Percentiles rank a stretch among this genome's conserved stretches.
Conservation (phyloP, 2,888 invertebrate genomes). For the Synergus itoensis region DNA sequence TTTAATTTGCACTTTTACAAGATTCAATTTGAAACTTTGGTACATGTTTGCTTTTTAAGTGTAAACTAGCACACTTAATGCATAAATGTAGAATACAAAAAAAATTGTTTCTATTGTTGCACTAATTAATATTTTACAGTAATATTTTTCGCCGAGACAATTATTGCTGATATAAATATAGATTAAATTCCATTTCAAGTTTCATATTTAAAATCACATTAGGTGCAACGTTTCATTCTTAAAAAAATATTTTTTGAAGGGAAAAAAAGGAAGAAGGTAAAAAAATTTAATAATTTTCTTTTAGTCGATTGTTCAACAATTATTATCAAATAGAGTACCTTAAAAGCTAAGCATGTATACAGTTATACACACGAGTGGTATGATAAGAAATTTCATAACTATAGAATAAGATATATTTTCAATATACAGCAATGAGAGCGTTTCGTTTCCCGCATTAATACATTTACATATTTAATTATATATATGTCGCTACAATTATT, state of each 20-base stretch:
- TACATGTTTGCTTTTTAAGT: not conserved
- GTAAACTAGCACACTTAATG: not conserved
- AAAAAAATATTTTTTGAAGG: slow-evolving; percentile 14
- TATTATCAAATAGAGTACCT: slow-evolving; percentile 6
- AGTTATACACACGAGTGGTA: slow-evolving; percentile 16
- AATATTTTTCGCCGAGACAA: not conserved
- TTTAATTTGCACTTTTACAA: slow-evolving; percentile 17
- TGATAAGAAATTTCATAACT: slow-evolving; percentile 29
- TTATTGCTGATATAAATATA: not conserved
- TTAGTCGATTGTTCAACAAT: slow-evolving; percentile 22
- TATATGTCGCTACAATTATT: slow-evolving; percentile 28
- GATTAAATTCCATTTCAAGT: not conserved
- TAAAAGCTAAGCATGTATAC: slow-evolving; percentile 19
- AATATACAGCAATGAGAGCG: slow-evolving; percentile 35
- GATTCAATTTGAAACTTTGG: slow-evolving; percentile 8
- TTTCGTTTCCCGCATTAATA: slow-evolving; percentile 41
- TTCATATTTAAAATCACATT: not conserved
- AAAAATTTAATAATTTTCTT: not conserved
- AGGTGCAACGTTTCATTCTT: slow-evolving; percentile 4
- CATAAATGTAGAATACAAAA: not conserved
- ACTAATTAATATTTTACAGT: not conserved
- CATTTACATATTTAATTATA: slow-evolving; percentile 17
- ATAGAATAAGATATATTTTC: slow-evolving; percentile 19
- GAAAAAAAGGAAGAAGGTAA: not conserved
- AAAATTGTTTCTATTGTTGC: not conserved